Evolutionary conservation across 2,113 vertebrate genomes (phyloP), one percentile per base, ranked within the genome.

Genomic region (Brachyhypopomus occidentalis): DNA sequence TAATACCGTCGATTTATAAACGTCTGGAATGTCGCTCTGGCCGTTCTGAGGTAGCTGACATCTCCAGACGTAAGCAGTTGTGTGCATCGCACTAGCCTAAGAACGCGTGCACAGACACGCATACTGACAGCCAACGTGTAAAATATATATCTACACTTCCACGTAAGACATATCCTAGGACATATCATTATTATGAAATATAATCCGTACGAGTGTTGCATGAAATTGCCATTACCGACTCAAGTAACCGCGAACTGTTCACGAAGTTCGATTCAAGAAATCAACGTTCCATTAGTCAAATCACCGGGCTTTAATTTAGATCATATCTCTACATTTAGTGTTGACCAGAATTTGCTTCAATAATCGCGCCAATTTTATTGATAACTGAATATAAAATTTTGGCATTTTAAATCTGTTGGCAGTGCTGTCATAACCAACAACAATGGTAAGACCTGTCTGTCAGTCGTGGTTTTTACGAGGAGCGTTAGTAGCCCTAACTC

Each of bases 321-420:
- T 55, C 27, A 5, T 3, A 19, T 16, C 5, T 20, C 64, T 36
- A 36, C 20, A 67, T 36, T 20, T 17, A 30, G 27, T 36, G 36
- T 27, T 36, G 27, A 38, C 41, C 45, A 3, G 2, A 34, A 25
- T 20, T 25, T 16, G 3, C 9, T 30, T 25, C 14, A 7, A 5
- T 30, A 23, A 4, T 11, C 73, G 12, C 2, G 19, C 77, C 23
- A 83, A 86, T 89, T 88, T 84, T 0, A 22, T n/a, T 34, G 8
- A 52, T 7, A 12, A 52, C 48, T 23, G 67, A 19, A 8, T 30
- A 19, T 4, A 5, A 45, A 12, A 30, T 55, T 64, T 3, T n/a
- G 62, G 12, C 2, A 41, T 72, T 79, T 79, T 45, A 27, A 20
- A 9, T 78, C 4, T 36, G 34, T 22, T 60, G 67, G 48, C 58